Evolutionary conservation across 1,140 invertebrate species (phyloP), one percentile per base, ranked within the genome.

Genomic region (Cydia splendana): DNA sequence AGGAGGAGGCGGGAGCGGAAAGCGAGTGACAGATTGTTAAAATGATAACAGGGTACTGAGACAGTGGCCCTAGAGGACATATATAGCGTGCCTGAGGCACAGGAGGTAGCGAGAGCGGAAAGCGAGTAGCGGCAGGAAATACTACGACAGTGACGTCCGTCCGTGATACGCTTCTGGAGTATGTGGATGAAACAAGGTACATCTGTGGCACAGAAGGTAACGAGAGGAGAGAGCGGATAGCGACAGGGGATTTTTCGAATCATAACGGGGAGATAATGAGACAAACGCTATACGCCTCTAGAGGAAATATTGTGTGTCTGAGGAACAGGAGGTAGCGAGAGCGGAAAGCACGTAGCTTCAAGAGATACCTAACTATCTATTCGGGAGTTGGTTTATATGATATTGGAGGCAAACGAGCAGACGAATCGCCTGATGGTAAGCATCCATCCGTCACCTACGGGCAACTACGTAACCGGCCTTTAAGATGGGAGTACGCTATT

Each of bases 211-310:
- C 20, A 38, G 65, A 1, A 30, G 24, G 30, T 10, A 67, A 28
- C 65, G 65, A 28, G 65, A 13, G 65, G 30, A 20, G 30, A 13
- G 4, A 67, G 62, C 18, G 12, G 2, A 30, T 30, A 12, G 57
- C 7, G 34, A 38, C 34, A 38, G 4, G 30, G 5, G 30, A 34
- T 34, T 34, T 4, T 4, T 4, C 30, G 30, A 6, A 2, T 4
- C 30, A 34, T 34, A 34, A 34, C 30, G 45, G 45, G 28, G 74
- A 75, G 74, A 75, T 75, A 75, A 20, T 18, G 74, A 9, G 74
- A 75, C 51, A 75, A 75, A 75, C 74, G 74, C 13, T 20, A 42
- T n/a, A 30, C 51, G 51, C 48, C 74, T 75, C 51, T 51, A 20
- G 74, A 75, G 74, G 24, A 34, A 75, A 48, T 73, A 24, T 73